Percentiles rank a stretch among this genome's conserved stretches.
Evolutionary conservation across 2,888 invertebrate species (phyloP).

Genomic region (Microctonus brassicae): DNA sequence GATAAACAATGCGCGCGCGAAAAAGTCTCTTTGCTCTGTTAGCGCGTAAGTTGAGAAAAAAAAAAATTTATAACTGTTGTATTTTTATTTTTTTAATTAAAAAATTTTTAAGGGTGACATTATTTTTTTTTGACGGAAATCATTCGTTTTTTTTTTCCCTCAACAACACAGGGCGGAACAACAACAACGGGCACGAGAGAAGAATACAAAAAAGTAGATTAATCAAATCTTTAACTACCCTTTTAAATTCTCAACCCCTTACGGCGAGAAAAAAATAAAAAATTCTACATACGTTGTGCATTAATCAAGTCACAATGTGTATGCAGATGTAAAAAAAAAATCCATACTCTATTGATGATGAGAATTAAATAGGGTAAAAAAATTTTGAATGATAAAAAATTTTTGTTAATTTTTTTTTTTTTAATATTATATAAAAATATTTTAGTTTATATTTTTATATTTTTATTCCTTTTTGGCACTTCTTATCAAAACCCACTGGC

Average conservation of each 20-base stretch:
- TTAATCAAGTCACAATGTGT: conserved; percentile 52
- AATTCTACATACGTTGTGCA: conserved; percentile 47
- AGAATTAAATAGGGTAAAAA: not conserved
- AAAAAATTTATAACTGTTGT: conserved; percentile 8
- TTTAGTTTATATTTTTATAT: not conserved
- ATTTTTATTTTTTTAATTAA: not conserved
- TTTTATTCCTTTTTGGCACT: conserved; percentile 30
- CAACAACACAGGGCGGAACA: not conserved
- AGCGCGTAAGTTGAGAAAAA: not conserved
- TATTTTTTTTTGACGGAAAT: not conserved
- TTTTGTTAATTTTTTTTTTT: not conserved
- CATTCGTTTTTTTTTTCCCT: not conserved
- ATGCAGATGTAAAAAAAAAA: conserved; percentile 40
- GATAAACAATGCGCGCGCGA: conserved; percentile 70
- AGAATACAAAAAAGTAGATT: conserved; percentile 42
- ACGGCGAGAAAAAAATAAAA: not conserved
- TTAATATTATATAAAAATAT: not conserved
- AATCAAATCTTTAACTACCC: conserved; percentile 52
- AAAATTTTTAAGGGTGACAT: not conserved
- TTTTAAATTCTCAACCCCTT: conserved; percentile 21
- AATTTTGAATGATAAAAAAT: too few relatives aligned
- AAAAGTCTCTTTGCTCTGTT: not conserved
- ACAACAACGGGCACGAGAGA: not conserved
- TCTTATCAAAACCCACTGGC: not conserved
- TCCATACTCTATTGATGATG: conserved; percentile 47